These are phyloP conservation scores for Chromoteleia sp. DNA, from an alignment of 2,888 invertebrate species.

Conservation along the genomic window DNA sequence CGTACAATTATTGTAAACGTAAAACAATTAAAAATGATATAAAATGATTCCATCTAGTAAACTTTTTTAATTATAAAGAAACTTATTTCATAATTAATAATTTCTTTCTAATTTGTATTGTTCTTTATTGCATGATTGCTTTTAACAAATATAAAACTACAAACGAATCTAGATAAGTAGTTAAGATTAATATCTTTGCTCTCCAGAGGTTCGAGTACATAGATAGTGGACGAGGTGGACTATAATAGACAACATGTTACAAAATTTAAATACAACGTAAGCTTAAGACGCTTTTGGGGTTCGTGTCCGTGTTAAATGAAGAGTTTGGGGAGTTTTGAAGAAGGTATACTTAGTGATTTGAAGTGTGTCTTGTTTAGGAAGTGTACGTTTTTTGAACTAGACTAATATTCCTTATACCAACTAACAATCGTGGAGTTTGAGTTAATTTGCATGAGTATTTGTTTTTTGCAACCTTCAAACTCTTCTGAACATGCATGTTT, in stretches of 20 bases:
- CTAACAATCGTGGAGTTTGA: not conserved
- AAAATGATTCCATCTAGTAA: no score
- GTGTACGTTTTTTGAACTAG: conserved; percentile 54
- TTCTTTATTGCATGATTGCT: no score
- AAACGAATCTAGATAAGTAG: conserved; percentile 12
- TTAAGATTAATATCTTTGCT: conserved; percentile 72
- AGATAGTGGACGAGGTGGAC: conserved; percentile 83
- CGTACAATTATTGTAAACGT: no score
- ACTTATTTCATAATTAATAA: no score
- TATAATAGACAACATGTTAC: conserved; percentile 74
- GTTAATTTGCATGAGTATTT: conserved; percentile 1
- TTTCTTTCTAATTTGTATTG: no score
- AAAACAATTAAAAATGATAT: no score
- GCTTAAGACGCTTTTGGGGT: conserved; percentile 56
- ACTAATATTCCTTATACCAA: not conserved
- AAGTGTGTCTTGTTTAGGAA: conserved; percentile 29
- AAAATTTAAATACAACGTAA: conserved; percentile 51
- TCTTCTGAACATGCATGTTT: conserved; percentile 52
- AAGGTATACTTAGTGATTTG: conserved; percentile 57
- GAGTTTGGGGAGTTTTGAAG: conserved; percentile 61
- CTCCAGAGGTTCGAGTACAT: conserved; percentile 84
- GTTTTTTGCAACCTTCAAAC: conserved; percentile 51
- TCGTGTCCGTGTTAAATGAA: conserved; percentile 56
- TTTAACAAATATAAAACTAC: not conserved
- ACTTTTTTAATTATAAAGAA: no score